Percentiles rank a stretch among this genome's conserved stretches.
phyloP scores from a whole-genome alignment of 2,797 vertebrate species.

The Lates japonicus region DNA sequence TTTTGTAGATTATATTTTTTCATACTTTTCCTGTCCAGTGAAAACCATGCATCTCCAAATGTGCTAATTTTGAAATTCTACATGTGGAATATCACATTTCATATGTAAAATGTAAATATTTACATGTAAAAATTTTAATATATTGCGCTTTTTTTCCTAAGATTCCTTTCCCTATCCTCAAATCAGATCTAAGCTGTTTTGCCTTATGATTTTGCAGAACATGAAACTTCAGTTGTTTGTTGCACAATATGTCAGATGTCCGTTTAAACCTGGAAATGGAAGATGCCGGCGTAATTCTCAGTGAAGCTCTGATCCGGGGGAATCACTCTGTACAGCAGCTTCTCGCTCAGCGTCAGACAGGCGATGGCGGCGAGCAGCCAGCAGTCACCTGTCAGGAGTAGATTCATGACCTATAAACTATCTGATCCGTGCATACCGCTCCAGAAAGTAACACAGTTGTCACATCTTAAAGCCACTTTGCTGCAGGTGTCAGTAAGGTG shows the following conservation, averaged over 20 bases:
- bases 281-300: conserved; percentile 94
- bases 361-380: conserved; percentile 96
- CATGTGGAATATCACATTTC: neutral
- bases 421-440: neutral
- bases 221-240: neutral
- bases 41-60: too few species aligned
- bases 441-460: neutral
- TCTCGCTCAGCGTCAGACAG: conserved; percentile 92
- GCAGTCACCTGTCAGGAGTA: conserved; percentile 87
- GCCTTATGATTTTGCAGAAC: neutral
- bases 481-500: conserved; percentile 13
- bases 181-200: neutral
- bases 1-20: too few species aligned
- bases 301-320: conserved; percentile 89
- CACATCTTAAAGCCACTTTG: conserved; percentile 10
- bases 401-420: conserved; percentile 43
- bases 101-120: neutral
- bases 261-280: conserved; percentile 90
- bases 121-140: neutral
- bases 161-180: neutral
- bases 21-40: too few species aligned
- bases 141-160: neutral
- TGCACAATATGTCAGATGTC: neutral
- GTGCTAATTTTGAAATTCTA: too few species aligned
- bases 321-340: conserved; percentile 92